Evolutionary conservation across 2,113 vertebrate species (phyloP), one percentile per base, ranked within the genome.

Genomic region (Sylvia atricapilla): DNA sequence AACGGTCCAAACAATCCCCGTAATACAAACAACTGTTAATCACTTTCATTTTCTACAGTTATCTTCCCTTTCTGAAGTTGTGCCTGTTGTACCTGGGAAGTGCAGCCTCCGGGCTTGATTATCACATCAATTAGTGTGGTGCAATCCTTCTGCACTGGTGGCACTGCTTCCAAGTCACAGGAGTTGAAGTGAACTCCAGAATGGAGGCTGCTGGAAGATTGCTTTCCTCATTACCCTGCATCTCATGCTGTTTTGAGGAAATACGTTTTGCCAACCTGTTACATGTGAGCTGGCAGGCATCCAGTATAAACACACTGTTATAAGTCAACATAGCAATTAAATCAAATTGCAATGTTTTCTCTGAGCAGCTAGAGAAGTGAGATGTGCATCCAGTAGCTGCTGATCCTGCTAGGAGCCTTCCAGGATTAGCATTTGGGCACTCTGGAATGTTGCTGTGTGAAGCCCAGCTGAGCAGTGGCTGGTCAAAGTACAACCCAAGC

Each of bases 301-400:
- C 93, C 95, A 95, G 84, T 67, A 64, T 80, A 94, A 96, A 94
- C 95, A 96, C 1, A 89, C 77, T 90, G 90, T 86, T 97, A 62
- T 62, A 96, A 97, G 93, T 96, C 95, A 96, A 95, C 95, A 90
- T 62, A 66, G 95, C 88, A 95, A 97, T 97, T 96, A 97, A 94
- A 94, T 95, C 92, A 94, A 94, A 97, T 96, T 95, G 95, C 92
- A 78, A 0, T 75, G 87, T 93, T 94, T 94, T 94, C 80, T 93
- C 64, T 63, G 74, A 94, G 83, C 84, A 82, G 91, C 56, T 37
- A 55, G 82, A 92, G 94, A 84, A 93, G 87, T 79, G 89, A 75
- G 84, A 94, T 89, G 35, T 30, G 77, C 81, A 63, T 63, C 74
- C 81, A 91, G 96, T 70, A 56, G 89, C 90, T 93, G 93, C 83